These are phyloP conservation scores for Matsumyia berberina DNA, from an alignment of 2,888 invertebrate species.

Conservation along the genomic window DNA sequence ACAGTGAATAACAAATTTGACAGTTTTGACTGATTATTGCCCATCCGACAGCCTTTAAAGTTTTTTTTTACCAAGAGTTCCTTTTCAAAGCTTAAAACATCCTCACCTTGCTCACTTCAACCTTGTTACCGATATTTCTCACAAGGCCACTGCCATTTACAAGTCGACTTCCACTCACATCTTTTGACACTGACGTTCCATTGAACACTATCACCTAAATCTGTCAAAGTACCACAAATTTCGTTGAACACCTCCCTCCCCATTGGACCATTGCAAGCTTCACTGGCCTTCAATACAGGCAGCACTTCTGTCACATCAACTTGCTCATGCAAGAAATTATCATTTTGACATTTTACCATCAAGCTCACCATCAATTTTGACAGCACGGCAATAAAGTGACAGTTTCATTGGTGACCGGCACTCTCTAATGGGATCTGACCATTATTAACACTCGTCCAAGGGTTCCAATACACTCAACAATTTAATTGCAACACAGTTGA, in stretches of 20 bases:
- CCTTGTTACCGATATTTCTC: too few species aligned
- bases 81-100: too few species aligned
- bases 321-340: slow-evolving; percentile 16
- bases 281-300: slow-evolving; percentile 47
- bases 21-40: too few species aligned
- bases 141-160: too few species aligned
- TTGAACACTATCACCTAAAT: slow-evolving; percentile 34
- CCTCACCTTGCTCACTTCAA: too few species aligned
- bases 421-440: slow-evolving; percentile 18
- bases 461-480: slow-evolving; percentile 19
- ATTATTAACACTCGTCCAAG: slow-evolving; percentile 28
- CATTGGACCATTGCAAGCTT: slow-evolving; percentile 36
- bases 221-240: slow-evolving; percentile 44
- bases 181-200: slow-evolving; percentile 3
- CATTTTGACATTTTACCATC: slow-evolving; percentile 60
- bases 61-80: too few species aligned
- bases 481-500: slow-evolving; percentile 46
- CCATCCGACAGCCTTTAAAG: too few species aligned
- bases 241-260: slow-evolving; percentile 42
- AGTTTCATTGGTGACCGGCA: slow-evolving; percentile 38
- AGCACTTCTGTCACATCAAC: slow-evolving; percentile 42
- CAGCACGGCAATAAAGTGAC: slow-evolving; percentile 42
- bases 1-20: too few species aligned
- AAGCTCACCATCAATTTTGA: slow-evolving; percentile 46
- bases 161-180: too few species aligned